Evolutionary conservation across 2,797 vertebrate species (phyloP).

Genomic region (Vireo griseus): DNA sequence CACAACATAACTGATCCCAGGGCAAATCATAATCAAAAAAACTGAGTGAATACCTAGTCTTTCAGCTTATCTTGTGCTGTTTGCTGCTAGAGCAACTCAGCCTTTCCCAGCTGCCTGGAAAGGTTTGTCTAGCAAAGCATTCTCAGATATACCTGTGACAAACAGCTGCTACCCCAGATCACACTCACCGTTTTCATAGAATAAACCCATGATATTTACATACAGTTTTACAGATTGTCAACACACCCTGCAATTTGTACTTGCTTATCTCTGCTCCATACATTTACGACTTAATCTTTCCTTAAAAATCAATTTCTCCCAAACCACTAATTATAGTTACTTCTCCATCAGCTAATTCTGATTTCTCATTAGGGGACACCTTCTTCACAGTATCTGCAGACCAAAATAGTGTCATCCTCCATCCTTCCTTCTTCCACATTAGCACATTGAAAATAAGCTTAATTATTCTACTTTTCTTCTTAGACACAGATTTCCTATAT

Average conservation of each 20-base stretch:
- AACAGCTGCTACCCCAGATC: background rate
- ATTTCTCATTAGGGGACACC: background rate
- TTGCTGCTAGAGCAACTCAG: background rate
- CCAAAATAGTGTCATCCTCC: background rate
- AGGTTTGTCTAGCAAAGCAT: background rate
- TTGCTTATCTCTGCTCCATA: background rate
- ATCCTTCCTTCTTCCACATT: background rate
- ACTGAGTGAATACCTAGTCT: rapidly evolving
- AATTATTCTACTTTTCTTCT: background rate
- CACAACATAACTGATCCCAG: background rate
- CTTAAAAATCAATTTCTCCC: background rate
- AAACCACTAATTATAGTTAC: background rate
- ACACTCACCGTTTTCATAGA: background rate
- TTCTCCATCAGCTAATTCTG: background rate
- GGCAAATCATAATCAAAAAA: background rate
- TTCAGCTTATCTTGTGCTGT: background rate
- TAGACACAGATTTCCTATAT: background rate
- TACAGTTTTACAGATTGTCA: background rate
- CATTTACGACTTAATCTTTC: background rate
- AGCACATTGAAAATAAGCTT: background rate
- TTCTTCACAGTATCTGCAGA: background rate
- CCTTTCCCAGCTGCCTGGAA: background rate
- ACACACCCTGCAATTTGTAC: background rate
- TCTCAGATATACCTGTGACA: background rate
- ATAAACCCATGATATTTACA: background rate